phyloP scores from a whole-genome alignment of 2,888 invertebrate species.

The Sarcophaga caerulescens region DNA sequence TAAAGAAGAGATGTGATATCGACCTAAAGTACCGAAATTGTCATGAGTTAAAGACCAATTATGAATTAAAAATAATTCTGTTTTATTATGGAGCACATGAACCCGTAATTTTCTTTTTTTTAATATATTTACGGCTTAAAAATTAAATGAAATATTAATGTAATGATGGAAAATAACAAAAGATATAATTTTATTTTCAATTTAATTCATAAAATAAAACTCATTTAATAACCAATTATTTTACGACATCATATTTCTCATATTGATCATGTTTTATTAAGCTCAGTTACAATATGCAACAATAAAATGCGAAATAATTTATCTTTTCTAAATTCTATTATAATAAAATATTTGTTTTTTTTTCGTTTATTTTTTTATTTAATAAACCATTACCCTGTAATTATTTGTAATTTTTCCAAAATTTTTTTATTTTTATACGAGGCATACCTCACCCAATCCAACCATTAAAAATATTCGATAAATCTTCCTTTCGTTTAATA shows the following conservation, averaged over 20 bases:
- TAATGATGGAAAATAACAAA: background rate
- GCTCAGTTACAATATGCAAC: background rate
- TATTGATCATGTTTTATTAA: background rate
- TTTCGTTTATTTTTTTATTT: background rate
- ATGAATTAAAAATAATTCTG: too few species aligned
- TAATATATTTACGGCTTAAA: too few species aligned
- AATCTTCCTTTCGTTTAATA: conserved; percentile 6
- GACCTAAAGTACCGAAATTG: too few species aligned
- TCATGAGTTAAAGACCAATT: too few species aligned
- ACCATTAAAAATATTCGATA: background rate
- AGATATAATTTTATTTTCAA: background rate
- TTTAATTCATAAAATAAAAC: background rate
- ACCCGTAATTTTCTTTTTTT: too few species aligned
- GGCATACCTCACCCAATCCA: too few species aligned
- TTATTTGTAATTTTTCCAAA: background rate
- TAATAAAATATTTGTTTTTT: background rate
- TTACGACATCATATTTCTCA: background rate
- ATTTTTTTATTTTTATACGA: background rate
- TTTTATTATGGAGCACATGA: too few species aligned
- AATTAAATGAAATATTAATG: too few species aligned
- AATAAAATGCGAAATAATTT: background rate
- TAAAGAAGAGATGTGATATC: too few species aligned
- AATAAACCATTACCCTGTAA: background rate
- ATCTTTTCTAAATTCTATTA: background rate
- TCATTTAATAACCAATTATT: background rate